Conservation (phyloP, 1,140 invertebrate genomes). For the Neotoxoptera formosana region DNA sequence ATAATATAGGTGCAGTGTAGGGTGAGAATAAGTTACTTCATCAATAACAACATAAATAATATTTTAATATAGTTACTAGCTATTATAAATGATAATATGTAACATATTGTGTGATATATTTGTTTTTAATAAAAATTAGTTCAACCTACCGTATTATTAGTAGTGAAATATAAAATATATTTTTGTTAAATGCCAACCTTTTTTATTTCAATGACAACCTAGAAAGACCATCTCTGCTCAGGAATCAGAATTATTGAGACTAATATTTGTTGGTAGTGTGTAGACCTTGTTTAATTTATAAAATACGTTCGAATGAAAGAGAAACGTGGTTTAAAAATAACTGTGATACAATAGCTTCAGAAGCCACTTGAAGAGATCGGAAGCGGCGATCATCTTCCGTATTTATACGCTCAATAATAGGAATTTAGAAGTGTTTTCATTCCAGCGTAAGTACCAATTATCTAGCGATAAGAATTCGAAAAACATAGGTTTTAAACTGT, state of each 20-base stretch:
- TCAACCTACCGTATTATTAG: too few species aligned
- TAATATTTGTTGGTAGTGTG: background rate
- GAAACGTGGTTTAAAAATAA: background rate
- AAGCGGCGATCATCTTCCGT: background rate
- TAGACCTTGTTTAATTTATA: too few species aligned
- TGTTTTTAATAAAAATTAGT: too few species aligned
- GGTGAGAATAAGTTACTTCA: background rate
- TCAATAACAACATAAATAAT: too few species aligned
- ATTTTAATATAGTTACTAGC: background rate
- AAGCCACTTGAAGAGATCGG: background rate
- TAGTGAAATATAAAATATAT: too few species aligned
- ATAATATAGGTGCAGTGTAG: background rate
- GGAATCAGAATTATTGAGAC: background rate
- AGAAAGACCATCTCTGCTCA: too few species aligned
- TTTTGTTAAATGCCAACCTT: too few species aligned
- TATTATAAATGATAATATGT: too few species aligned
- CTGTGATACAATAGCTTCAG: too few species aligned
- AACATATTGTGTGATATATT: too few species aligned
- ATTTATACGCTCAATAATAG: background rate
- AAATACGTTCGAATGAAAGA: background rate
- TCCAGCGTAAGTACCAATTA: too few species aligned
- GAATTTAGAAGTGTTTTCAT: background rate
- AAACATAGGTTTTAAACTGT: background rate
- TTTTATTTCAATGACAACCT: too few species aligned
- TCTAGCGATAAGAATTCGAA: background rate